Percentiles rank a stretch among this genome's conserved stretches.
Conservation (phyloP, 2,113 vertebrate genomes). For the Nansenia antarctica region DNA sequence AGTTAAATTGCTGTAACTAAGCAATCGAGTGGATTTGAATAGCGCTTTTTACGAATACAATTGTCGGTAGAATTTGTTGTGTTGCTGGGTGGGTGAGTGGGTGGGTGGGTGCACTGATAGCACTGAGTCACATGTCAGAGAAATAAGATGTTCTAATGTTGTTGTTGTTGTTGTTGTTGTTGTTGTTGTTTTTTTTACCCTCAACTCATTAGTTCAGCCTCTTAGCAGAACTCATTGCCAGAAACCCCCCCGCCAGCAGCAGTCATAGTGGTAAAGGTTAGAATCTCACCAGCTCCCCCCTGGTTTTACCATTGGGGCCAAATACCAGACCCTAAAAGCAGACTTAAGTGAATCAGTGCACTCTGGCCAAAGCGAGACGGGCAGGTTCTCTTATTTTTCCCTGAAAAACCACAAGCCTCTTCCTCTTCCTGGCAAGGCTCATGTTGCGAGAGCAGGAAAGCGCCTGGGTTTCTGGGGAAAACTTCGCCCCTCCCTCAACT, state of each 20-base stretch:
- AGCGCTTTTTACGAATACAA: too few relatives aligned
- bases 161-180: too few relatives aligned
- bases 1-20: too few relatives aligned
- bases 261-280: constrained; percentile 29
- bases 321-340: neutral
- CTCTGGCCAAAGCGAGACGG: constrained; percentile 8
- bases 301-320: constrained; percentile 12
- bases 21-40: too few relatives aligned
- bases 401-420: constrained; percentile 18
- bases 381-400: constrained; percentile 23
- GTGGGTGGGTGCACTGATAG: too few relatives aligned
- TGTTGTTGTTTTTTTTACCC: neutral
- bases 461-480: neutral
- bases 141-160: constrained; percentile 14
- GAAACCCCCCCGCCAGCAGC: constrained; percentile 19
- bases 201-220: neutral
- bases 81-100: too few relatives aligned
- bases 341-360: constrained; percentile 33
- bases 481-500: constrained; percentile 12
- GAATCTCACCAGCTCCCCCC: constrained; percentile 20
- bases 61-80: too few relatives aligned
- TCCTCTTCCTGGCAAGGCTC: constrained; percentile 6
- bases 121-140: constrained; percentile 10
- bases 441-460: neutral
- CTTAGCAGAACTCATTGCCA: constrained; percentile 8